phyloP scores from a whole-genome alignment of 1,140 invertebrate genomes.

The Cherax quadricarinatus region DNA sequence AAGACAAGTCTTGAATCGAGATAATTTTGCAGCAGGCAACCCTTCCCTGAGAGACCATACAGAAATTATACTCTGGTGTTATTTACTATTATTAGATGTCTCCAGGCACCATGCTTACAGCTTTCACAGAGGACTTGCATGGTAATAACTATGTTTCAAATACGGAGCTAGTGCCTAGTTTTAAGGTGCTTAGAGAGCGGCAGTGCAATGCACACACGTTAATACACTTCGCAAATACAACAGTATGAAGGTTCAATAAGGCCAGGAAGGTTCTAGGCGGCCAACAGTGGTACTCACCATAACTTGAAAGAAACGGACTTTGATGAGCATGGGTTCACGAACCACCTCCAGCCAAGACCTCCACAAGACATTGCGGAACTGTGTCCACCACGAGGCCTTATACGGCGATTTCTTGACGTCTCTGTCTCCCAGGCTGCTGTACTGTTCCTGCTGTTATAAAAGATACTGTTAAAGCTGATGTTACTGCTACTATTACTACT shows the following conservation, averaged over 20 bases:
- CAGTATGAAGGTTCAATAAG: background rate
- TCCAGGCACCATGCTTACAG: too few species aligned
- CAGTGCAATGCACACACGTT: too few species aligned
- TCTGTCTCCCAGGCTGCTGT: slow-evolving; percentile 41
- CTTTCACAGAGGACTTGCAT: too few species aligned
- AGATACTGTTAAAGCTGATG: background rate
- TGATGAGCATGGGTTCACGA: slow-evolving; percentile 93
- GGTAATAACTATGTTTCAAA: too few species aligned
- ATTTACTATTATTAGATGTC: too few species aligned
- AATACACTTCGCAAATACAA: too few species aligned
- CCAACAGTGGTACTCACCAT: slow-evolving; percentile 82
- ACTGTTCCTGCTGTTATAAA: slow-evolving; percentile 7
- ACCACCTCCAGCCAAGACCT: slow-evolving; percentile 90
- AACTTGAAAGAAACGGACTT: slow-evolving; percentile 91
- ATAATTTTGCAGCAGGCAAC: too few species aligned
- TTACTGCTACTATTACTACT: background rate
- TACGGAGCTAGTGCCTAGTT: too few species aligned
- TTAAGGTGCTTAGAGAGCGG: too few species aligned
- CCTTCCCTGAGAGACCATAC: too few species aligned
- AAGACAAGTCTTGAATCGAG: too few species aligned
- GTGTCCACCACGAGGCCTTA: slow-evolving; percentile 91
- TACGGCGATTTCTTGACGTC: slow-evolving; percentile 80
- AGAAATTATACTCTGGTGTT: too few species aligned
- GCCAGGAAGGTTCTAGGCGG: background rate
- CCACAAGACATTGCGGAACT: slow-evolving; percentile 93